Evolutionary conservation across 2,888 invertebrate species (phyloP).

Genomic region (Standfussiana lucernea): DNA sequence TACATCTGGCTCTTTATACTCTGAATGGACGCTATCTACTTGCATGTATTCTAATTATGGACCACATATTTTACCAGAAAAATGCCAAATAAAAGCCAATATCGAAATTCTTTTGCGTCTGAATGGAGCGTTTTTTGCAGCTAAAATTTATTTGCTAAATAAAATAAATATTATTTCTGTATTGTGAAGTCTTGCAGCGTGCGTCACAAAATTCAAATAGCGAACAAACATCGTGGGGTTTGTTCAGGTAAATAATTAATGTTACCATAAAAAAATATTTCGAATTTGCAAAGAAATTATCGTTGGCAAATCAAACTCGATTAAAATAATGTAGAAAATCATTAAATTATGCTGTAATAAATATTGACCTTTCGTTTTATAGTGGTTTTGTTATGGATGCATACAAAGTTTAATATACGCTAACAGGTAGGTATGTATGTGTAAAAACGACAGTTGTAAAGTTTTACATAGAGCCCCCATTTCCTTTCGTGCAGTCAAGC

Average conservation of each 20-base stretch:
- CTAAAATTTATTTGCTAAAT: constrained; percentile 29
- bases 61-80: constrained; percentile 55
- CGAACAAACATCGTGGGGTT: constrained; percentile 42
- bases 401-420: constrained; percentile 37
- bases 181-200: constrained; percentile 32
- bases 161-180: constrained; percentile 37
- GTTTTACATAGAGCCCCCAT: constrained; percentile 82
- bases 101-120: constrained; percentile 40
- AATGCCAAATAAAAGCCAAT: constrained; percentile 45
- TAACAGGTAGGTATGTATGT: constrained; percentile 53
- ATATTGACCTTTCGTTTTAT: constrained; percentile 51
- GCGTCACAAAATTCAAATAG: constrained; percentile 53
- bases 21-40: constrained; percentile 51
- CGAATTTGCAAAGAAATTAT: constrained; percentile 24
- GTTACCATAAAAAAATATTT: constrained; percentile 33
- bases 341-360: constrained; percentile 38
- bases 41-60: constrained; percentile 49
- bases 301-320: constrained; percentile 22
- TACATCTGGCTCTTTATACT: constrained; percentile 61
- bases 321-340: constrained; percentile 23
- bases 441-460: constrained; percentile 75
- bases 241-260: constrained; percentile 44
- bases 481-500: constrained; percentile 82
- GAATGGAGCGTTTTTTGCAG: constrained; percentile 18
- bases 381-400: constrained; percentile 27